Evolutionary conservation across 2,797 vertebrate genomes (phyloP).

Genomic region (Fundulus diaphanus): DNA sequence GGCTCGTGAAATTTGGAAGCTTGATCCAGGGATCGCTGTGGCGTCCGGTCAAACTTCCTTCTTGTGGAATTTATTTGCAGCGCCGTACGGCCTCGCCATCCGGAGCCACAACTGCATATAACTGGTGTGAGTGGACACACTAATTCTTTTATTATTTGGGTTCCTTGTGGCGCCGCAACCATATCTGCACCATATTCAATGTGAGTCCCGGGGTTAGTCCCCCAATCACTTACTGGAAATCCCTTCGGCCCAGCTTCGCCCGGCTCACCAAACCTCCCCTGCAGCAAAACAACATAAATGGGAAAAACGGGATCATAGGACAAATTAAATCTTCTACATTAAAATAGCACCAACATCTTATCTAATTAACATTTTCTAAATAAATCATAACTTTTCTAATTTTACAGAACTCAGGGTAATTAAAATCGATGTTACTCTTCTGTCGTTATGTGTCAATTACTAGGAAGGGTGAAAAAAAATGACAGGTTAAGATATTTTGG

Average conservation of each 20-base stretch:
- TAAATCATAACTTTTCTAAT: background rate
- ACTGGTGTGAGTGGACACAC: no score
- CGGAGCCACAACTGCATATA: no score
- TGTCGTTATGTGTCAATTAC: background rate
- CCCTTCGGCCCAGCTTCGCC: slow-evolving; percentile 76
- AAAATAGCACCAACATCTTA: background rate
- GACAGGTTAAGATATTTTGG: background rate
- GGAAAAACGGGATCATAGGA: slow-evolving; percentile 17
- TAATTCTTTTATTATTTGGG: no score
- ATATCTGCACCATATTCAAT: no score
- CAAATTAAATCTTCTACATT: background rate
- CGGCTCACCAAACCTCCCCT: slow-evolving; percentile 79
- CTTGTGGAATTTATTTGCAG: no score
- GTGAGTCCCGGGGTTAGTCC: no score
- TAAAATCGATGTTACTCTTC: background rate
- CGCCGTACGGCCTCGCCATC: no score
- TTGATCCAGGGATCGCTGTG: no score
- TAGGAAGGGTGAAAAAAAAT: background rate
- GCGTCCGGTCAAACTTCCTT: no score
- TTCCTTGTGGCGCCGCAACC: no score
- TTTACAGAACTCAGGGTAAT: background rate
- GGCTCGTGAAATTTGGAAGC: no score
- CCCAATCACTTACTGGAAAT: slow-evolving; percentile 78
- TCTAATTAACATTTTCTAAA: background rate
- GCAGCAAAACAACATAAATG: slow-evolving; percentile 15